Base-by-base conservation (phyloP, 37 sponge, comb jelly and placozoan genomes). In the Beroe forskalii region DNA sequence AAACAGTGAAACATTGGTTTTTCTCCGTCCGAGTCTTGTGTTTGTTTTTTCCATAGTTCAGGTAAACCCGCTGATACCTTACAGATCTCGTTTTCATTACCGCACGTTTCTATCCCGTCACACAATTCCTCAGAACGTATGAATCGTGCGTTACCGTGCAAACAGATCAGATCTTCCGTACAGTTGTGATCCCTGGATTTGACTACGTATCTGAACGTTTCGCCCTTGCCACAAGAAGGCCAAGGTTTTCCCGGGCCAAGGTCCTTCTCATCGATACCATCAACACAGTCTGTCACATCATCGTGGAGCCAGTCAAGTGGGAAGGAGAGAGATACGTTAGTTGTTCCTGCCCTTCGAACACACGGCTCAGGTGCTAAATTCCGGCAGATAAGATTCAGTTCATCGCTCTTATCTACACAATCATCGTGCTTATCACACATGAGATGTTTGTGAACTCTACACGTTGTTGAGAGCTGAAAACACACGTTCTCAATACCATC, bases 401-500 rank as follows among this genome's bases (percentile, higher is more conserved):
- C 72, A 36, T 69, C 72, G 32, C 72, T 69, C 32, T 35, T 9
- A 69, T 69, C 72, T 14, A 35, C 27, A 69, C 72, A 69, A 32
- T 69, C 72, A 14, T 27, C 1, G 1, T 4, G 4, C 17, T 17
- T 36, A 37, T 69, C 72, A 69, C 72, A 69, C 72, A 69, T 69
- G 28, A 33, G 27, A 35, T 69, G 72, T 17, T 69, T 69, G 72
- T 69, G 72, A 32, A 69, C 32, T 4, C 39, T 31, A 69, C 72
- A 69, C 14, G 72, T 69, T 1, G 72, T 14, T 36, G 72, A 69
- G 8, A 69, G 39, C 17, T 35, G 17, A 2, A 36, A 27, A 33
- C 72, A 69, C 72, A 20, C 72, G 32, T 69, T 36, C 32, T 69
- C 72, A 14, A 69, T 69, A 32, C 38, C 72, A 35, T 69, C 72